A percentile compares a stretch with the other conserved stretches of the same genome.
Conservation (phyloP, 2,888 invertebrate species). For the Eupsilia transversa region DNA sequence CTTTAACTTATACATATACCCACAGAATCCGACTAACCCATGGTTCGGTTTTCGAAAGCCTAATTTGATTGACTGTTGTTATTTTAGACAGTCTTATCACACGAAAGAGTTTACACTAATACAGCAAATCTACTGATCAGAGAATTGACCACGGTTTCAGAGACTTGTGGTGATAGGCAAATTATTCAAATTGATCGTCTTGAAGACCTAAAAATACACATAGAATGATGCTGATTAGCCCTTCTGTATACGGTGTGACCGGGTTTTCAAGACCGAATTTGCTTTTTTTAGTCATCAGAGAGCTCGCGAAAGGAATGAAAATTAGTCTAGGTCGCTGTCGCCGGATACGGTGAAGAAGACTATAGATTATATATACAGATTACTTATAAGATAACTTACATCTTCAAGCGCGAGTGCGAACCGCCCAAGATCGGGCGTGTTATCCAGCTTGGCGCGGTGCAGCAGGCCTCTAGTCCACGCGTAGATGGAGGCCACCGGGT, state of each 20-base stretch:
- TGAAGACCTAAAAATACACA: too few relatives aligned
- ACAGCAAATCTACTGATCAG: not conserved
- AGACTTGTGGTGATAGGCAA: not conserved
- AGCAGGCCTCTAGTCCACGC: slow-evolving; percentile 97
- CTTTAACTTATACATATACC: not conserved
- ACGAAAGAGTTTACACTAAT: not conserved
- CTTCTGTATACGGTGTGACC: too few relatives aligned
- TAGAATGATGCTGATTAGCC: too few relatives aligned
- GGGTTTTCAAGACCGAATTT: too few relatives aligned
- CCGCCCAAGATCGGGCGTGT: slow-evolving; percentile 93
- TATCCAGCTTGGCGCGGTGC: slow-evolving; percentile 95
- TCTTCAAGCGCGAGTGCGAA: slow-evolving; percentile 94
- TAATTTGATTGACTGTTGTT: not conserved
- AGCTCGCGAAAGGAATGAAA: too few relatives aligned
- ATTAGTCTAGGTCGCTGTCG: too few relatives aligned
- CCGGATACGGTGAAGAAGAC: too few relatives aligned
- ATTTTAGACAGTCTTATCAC: not conserved
- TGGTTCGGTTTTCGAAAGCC: not conserved
- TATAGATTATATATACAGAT: not conserved
- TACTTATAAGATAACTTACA: slow-evolving; percentile 70
- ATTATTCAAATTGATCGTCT: not conserved
- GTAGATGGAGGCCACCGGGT: slow-evolving; percentile 97
- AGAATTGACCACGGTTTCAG: not conserved
- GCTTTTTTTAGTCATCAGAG: too few relatives aligned
- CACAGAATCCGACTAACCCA: not conserved